Evolutionary conservation across 2,888 invertebrate genomes (phyloP).

Genomic region (Papilio elwesi): DNA sequence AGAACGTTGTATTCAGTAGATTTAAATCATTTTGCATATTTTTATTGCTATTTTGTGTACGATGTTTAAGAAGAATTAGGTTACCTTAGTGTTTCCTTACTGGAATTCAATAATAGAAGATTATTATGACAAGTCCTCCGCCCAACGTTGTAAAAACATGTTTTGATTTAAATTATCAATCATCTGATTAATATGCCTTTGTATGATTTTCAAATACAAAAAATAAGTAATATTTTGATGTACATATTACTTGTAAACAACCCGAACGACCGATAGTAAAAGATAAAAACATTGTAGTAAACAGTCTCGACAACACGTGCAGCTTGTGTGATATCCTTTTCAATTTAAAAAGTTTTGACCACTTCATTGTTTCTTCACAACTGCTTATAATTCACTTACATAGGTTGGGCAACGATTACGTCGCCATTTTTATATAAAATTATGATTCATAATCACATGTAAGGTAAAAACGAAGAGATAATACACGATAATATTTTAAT

Average conservation of each 20-base stretch:
- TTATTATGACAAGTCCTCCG: too few relatives aligned
- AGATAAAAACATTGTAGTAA: slow-evolving; percentile 5
- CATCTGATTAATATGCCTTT: background rate
- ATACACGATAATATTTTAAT: slow-evolving; percentile 9
- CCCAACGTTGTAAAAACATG: background rate
- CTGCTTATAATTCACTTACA: background rate
- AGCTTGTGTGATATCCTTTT: background rate
- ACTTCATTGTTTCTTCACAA: too few relatives aligned
- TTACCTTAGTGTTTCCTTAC: too few relatives aligned
- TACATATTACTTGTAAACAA: background rate
- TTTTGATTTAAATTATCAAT: background rate
- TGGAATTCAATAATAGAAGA: too few relatives aligned
- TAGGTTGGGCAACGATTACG: background rate
- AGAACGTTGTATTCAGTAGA: too few relatives aligned
- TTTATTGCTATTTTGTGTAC: too few relatives aligned
- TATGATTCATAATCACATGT: background rate
- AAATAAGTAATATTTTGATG: background rate
- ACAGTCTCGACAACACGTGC: background rate
- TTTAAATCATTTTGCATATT: too few relatives aligned
- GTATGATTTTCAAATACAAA: background rate
- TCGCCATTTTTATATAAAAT: background rate
- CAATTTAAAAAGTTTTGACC: background rate
- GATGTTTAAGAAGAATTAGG: too few relatives aligned
- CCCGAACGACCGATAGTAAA: slow-evolving; percentile 7
- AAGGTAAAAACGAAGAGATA: slow-evolving; percentile 19